Evolutionary conservation across 2,797 vertebrate genomes (phyloP).

Genomic region (Melanotaenia maccullochi): DNA sequence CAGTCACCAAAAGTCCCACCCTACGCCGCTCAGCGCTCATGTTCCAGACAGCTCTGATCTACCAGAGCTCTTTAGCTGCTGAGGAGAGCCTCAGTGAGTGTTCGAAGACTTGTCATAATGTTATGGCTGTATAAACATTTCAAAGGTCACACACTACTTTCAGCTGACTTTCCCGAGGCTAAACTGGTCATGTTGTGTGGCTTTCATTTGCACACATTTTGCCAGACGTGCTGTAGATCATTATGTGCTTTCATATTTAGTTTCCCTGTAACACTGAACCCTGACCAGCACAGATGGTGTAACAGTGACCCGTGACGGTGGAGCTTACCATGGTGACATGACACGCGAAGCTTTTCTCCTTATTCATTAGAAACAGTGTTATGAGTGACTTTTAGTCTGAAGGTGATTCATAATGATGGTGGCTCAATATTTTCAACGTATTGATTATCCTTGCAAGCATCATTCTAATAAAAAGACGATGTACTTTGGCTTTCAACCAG

Average conservation of each 20-base stretch:
- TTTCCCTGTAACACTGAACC: too few species aligned
- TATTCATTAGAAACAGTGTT: slow-evolving; percentile 9
- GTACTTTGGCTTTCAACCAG: slow-evolving; percentile 29
- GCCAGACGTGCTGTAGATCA: not conserved
- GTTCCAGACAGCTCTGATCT: too few species aligned
- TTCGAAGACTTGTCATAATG: too few species aligned
- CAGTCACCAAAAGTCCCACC: too few species aligned
- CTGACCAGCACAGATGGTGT: too few species aligned
- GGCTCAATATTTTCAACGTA: slow-evolving; percentile 15
- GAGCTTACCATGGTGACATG: too few species aligned
- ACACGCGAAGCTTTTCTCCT: not conserved
- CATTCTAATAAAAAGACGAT: slow-evolving; percentile 27
- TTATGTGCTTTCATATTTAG: not conserved
- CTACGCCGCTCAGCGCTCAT: too few species aligned
- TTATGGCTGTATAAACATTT: slow-evolving; percentile 2
- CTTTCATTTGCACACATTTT: slow-evolving; percentile 21
- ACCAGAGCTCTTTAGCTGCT: too few species aligned
- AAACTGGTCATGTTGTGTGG: slow-evolving; percentile 42
- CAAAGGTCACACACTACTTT: slow-evolving; percentile 38
- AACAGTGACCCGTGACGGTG: too few species aligned
- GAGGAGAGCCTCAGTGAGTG: too few species aligned
- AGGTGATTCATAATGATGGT: slow-evolving; percentile 1
- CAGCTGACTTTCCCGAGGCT: slow-evolving; percentile 59
- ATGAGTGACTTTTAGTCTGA: not conserved
- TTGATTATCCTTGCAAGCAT: slow-evolving; percentile 12